Base-by-base conservation (phyloP, 2,888 invertebrate species). In the Agrotis puta region DNA sequence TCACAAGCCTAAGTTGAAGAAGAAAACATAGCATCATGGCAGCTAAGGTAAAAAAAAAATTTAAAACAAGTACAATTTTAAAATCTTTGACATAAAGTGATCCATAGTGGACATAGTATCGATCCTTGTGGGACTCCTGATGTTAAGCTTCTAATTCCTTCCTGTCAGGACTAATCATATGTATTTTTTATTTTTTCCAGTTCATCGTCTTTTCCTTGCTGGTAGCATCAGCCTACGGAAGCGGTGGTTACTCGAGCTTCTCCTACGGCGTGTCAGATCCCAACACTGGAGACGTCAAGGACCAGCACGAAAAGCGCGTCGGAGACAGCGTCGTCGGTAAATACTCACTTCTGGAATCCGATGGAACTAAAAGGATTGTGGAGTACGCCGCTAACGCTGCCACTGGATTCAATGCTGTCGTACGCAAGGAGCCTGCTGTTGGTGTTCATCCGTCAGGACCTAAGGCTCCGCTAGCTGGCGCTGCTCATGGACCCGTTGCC, bases 281-380 rank as follows among this genome's bases (percentile, higher is more conserved):
- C 9, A 89, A 92, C 85, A 93, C 93, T 48, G 93, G 93, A 53
- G 93, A 93, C 73, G 85, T 92, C 51, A 93, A 93, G 74, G 92
- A 91, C 66, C 97, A 97, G 88, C 96, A 96, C 63, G 97, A 97
- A 90, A 96, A 95, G 39, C 96, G 97, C 22, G 95, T 96, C 64
- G 97, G 97, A 24, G 97, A 97, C 89, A 96, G 95, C 72, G 97
- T 97, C n/a, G 96, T 96, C 54, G 93, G 93, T 39, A 92, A 93
- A 86, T 93, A 93, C 85, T 93, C 93, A n/a, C 88, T 93, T 48
- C 87, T 97, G 91, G 88, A 96, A 85, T 94, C 97, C 2, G 97
- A 97, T 88, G 97, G 97, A 81, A 96, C 96, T 13, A 93, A 92
- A 77, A 96, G 97, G 74, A 96, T 96, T 18, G 97, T 97, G 3